Evolutionary conservation across 2,113 vertebrate genomes (phyloP), one percentile per base, ranked within the genome.

Genomic region (Paradoxurus hermaphroditus): DNA sequence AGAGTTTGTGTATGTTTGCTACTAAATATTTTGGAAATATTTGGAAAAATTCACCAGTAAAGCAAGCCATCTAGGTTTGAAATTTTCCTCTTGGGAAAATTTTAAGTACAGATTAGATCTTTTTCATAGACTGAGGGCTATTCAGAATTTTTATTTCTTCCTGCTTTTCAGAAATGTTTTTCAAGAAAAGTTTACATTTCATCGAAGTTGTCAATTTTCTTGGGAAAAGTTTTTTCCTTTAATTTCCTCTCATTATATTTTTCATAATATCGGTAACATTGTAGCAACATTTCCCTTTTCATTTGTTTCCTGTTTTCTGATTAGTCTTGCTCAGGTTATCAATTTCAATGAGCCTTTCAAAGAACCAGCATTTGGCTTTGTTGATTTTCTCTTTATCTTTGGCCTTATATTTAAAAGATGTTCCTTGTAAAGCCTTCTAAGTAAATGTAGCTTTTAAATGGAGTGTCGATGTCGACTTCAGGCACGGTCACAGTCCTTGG

Each of bases 121-220:
- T 65, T 96, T 53, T 72, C 89, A 84, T 27, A 92, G 53, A 88
- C 65, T 25, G 51, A 81, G 18, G 21, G 77, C 70, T 62, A 83
- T 70, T 95, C n/a, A 75, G 34, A 79, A 88, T 36, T 89, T 93
- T 70, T 82, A 68, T 92, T 92, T 86, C 10, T 19, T 92, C 15
- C 27, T 82, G 6, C 53, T 92, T 89, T 73, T 72, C 49, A 75
- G n/a, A 91, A 82, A 82, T 93, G 34, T 41, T 59, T 85, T 95
- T 81, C 8, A 79, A 85, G 51, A 89, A 79, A 67, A 73, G 8
- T 81, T 86, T 90, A 34, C 13, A 72, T 95, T 92, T 92, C 34
- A 77, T 39, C 18, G 23, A 39, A 87, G 25, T 73, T 96, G n/a
- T 62, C 34, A 95, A 41, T 73, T 78, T 87, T 79, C 72, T 59